phyloP scores from a whole-genome alignment of 2,113 vertebrate genomes.

The Hippoglossus stenolepis region DNA sequence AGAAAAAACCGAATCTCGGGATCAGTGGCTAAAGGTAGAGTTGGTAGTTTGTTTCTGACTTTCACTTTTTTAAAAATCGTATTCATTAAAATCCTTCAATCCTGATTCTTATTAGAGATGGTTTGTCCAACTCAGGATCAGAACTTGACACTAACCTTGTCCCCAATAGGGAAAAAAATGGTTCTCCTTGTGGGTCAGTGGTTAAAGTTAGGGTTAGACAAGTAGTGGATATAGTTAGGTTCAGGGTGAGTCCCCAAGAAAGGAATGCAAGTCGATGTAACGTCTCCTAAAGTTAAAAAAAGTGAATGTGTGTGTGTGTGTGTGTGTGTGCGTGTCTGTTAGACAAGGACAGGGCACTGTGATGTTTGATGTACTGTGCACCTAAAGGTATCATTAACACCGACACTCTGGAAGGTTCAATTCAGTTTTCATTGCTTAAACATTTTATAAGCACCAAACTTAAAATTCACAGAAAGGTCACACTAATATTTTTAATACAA shows the following conservation, averaged over 20 bases:
- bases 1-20: neutral
- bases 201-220: neutral
- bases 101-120: no score
- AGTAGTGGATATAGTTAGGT: neutral
- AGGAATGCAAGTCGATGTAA: neutral
- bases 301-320: neutral
- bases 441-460: constrained; percentile 55
- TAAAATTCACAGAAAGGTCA: constrained; percentile 63
- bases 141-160: neutral
- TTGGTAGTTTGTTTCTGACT: no score
- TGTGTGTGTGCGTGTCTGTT: constrained; percentile 6
- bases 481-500: constrained; percentile 60
- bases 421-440: constrained; percentile 59
- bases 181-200: neutral
- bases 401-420: constrained; percentile 38
- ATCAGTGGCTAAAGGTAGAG: neutral
- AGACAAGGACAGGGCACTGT: constrained; percentile 25
- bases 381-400: constrained; percentile 64
- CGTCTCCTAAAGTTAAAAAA: neutral
- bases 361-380: constrained; percentile 49
- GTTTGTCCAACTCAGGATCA: no score
- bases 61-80: no score
- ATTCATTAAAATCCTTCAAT: no score
- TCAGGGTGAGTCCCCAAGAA: neutral
- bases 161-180: neutral